These are phyloP conservation scores for Buceros bicornis DNA, from an alignment of 2,797 vertebrate genomes.

Conservation along the genomic window DNA sequence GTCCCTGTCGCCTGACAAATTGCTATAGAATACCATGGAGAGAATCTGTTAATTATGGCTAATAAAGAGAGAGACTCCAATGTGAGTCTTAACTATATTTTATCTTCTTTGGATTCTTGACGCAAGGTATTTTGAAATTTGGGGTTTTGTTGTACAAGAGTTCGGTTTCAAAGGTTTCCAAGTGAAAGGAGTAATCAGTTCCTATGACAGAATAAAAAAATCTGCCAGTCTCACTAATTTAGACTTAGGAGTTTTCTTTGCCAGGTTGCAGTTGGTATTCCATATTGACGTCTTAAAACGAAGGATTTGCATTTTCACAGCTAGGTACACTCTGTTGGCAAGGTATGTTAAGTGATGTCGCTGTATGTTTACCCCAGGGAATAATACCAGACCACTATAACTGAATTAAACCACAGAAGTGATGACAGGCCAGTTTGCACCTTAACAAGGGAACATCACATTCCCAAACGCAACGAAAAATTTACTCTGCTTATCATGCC, in stretches of 20 bases:
- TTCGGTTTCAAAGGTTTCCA: not conserved
- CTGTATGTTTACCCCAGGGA: not conserved
- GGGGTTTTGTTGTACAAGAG: not conserved
- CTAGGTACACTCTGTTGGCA: not conserved
- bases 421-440: constrained; percentile 11
- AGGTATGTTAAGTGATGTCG: not conserved
- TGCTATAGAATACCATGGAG: not conserved
- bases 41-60: not conserved
- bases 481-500: not conserved
- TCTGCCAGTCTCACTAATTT: not conserved
- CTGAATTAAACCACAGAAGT: not conserved
- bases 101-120: not conserved
- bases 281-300: not conserved
- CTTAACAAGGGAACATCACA: constrained; percentile 1
- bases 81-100: not conserved
- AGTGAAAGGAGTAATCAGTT: not conserved
- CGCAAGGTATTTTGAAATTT: not conserved
- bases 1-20: not conserved
- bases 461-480: constrained; percentile 24
- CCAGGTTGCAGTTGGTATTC: not conserved
- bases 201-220: not conserved
- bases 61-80: not conserved
- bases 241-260: not conserved
- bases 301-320: not conserved
- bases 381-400: constrained; percentile 1